Base-by-base conservation (phyloP, 2,797 vertebrate genomes). In the Eupleurogrammus muticus region DNA sequence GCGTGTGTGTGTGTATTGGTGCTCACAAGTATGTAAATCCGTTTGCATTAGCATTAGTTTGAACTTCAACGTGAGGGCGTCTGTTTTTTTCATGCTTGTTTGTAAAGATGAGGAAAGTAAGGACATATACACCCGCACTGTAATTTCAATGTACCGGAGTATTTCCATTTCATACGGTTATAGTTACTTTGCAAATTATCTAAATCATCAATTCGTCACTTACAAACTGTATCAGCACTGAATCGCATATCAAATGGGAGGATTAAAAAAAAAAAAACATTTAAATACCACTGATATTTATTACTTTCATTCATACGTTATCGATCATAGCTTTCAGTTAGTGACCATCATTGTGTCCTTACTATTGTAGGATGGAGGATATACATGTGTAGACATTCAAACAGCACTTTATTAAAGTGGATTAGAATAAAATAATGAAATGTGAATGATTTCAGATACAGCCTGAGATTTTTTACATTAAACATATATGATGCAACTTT, bases 1-100 rank as follows among this genome's bases (percentile, higher is more conserved):
- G 49, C 60, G 46, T 54, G 9, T 52, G 75, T 59, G 46, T 54
- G 9, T 52, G 75, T 59, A 55, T 47, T 44, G 12, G 24, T 16
- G 67, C 63, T 56, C 28, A 5, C 66, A 38, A 28, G 50, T 52
- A 70, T 85, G 85, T 40, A 79, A 79, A 83, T 78, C n/a, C 19
- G 46, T 21, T 0, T 0, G 70, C 58, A 83, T 86, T 81, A 75
- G 80, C 75, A 77, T 79, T 59, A 21, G 67, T 66, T 77, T 73
- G 52, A 77, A 75, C 64, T 36, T 59, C 56, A 50, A 32, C 57
- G 48, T 56, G 53, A 53, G 34, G 13, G 49, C 0, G 21, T 8
- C 69, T 67, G 40, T 42, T 62, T 46, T 19, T 59, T 65, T 40
- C 28, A 8, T 53, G 47, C 14, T 21, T 35, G 16, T 34, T 28